Evolutionary conservation across 2,888 invertebrate genomes (phyloP).

Genomic region (Endotricha flammealis): DNA sequence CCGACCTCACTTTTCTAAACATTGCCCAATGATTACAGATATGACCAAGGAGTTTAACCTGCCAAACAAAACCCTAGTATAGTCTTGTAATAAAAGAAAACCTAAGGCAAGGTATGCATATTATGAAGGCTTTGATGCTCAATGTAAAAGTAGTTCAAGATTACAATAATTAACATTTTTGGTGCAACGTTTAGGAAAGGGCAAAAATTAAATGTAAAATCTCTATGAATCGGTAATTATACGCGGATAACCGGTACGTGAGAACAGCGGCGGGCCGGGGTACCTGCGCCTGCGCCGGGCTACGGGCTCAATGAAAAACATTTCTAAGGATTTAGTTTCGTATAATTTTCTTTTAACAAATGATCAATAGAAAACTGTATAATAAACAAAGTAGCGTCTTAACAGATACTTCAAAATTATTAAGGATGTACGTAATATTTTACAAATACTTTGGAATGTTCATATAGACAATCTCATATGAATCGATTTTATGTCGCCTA

Average conservation of each 20-base stretch:
- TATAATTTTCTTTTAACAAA: slow-evolving; percentile 79
- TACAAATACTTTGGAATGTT: slow-evolving; percentile 79
- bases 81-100: no score
- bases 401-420: slow-evolving; percentile 77
- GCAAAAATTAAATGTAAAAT: slow-evolving; percentile 13
- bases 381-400: slow-evolving; percentile 78
- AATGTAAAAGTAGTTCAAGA: slow-evolving; percentile 72
- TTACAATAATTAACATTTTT: slow-evolving; percentile 53
- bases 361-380: slow-evolving; percentile 79
- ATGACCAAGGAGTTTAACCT: slow-evolving; percentile 10
- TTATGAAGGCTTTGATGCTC: no score
- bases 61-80: no score
- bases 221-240: not conserved
- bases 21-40: slow-evolving; percentile 37
- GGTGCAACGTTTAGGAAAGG: slow-evolving; percentile 27
- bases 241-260: slow-evolving; percentile 6
- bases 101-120: not conserved
- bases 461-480: slow-evolving; percentile 72
- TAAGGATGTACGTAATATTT: slow-evolving; percentile 76
- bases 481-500: no score
- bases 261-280: not conserved
- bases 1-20: slow-evolving; percentile 26
- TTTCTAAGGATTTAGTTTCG: slow-evolving; percentile 74
- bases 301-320: slow-evolving; percentile 43
- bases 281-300: slow-evolving; percentile 4